phyloP scores from a whole-genome alignment of 2,797 vertebrate species.

The Falco naumanni region DNA sequence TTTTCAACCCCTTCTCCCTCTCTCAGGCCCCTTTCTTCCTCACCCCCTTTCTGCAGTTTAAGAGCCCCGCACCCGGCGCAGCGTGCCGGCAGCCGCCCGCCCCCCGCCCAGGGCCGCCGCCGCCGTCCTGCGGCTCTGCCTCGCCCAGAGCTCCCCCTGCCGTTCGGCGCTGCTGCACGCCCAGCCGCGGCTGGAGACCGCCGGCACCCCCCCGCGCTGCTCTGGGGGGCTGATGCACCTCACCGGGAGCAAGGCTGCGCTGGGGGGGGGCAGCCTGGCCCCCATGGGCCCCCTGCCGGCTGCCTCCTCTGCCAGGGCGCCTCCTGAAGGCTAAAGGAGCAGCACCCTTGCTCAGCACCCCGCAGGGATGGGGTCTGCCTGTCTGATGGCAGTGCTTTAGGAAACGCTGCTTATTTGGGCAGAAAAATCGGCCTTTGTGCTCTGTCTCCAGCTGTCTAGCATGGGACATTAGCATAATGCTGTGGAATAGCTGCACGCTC shows the following conservation, averaged over 20 bases:
- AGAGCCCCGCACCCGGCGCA: neutral
- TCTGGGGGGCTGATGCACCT: neutral
- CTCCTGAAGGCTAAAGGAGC: neutral
- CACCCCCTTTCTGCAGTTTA: neutral
- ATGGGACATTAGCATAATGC: neutral
- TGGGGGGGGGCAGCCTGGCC: neutral
- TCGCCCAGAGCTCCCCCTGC: slow-evolving; percentile 71
- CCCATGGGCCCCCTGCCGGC: neutral
- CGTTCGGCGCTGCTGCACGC: neutral
- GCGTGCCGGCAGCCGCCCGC: neutral
- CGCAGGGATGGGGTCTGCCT: neutral
- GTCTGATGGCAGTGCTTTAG: neutral
- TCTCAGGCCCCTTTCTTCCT: neutral
- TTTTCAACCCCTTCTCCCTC: neutral
- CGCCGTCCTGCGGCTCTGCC: neutral
- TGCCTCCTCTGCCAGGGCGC: neutral
- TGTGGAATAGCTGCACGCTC: neutral
- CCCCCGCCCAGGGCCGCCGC: neutral
- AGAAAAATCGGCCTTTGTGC: neutral
- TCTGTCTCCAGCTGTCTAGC: neutral
- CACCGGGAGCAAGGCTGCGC: neutral
- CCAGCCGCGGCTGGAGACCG: neutral
- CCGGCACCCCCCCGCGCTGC: neutral
- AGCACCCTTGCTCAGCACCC: neutral
- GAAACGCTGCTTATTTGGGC: neutral